These are phyloP conservation scores for Hedya salicella DNA, from an alignment of 2,888 invertebrate species.

Conservation along the genomic window DNA sequence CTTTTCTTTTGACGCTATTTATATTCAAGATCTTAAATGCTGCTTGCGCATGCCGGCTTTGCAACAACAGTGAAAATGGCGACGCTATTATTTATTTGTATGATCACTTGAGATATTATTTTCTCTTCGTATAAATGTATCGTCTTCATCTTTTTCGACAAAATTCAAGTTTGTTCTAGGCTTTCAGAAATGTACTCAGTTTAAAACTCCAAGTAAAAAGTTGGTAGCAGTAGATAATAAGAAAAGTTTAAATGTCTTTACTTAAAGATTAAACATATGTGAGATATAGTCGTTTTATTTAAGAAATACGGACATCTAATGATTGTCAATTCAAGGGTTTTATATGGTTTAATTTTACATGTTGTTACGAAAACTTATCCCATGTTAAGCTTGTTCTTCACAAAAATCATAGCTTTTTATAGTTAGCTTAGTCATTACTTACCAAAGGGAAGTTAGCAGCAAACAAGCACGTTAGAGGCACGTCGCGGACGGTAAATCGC, in stretches of 20 bases:
- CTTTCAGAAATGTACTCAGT: too few relatives aligned
- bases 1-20: conserved; percentile 48
- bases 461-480: conserved; percentile 63
- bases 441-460: conserved; percentile 48
- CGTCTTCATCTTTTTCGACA: too few relatives aligned
- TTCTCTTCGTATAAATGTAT: neutral
- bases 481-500: conserved; percentile 65
- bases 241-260: too few relatives aligned
- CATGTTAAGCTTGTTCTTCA: conserved; percentile 24
- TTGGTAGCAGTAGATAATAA: too few relatives aligned
- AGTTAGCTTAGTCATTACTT: conserved; percentile 46
- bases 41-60: conserved; percentile 11
- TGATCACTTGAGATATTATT: neutral
- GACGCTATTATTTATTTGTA: neutral
- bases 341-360: too few relatives aligned
- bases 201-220: too few relatives aligned
- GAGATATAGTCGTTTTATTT: too few relatives aligned
- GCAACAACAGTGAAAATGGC: neutral
- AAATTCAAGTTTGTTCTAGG: too few relatives aligned
- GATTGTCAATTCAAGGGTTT: too few relatives aligned
- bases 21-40: conserved; percentile 33
- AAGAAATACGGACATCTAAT: too few relatives aligned
- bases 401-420: too few relatives aligned
- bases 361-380: neutral
- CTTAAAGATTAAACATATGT: too few relatives aligned